Conservation (phyloP, 2,113 vertebrate species). For the Oryctolagus cuniculus region DNA sequence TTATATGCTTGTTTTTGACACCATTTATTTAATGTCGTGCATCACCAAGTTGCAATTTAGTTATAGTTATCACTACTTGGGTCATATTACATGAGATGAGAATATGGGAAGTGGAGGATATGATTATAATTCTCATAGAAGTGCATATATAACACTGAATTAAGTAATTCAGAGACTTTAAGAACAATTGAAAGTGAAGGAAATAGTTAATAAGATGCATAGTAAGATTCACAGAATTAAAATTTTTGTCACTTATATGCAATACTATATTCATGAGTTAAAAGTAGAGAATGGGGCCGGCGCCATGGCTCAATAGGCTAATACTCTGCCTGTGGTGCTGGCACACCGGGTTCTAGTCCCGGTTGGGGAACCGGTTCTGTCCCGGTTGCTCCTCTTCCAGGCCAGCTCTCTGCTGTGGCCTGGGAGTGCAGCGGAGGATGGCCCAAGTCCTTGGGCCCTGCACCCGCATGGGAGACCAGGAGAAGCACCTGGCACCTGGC, state of each 20-base stretch:
- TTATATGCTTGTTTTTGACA: background rate
- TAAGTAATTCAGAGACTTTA: background rate
- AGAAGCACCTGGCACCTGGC: too few species aligned
- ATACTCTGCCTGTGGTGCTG: too few species aligned
- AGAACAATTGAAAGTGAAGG: background rate
- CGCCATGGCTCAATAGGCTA: too few species aligned
- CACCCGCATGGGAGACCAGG: too few species aligned
- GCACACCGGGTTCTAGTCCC: too few species aligned
- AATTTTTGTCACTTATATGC: constrained; percentile 31
- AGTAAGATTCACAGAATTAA: constrained; percentile 10
- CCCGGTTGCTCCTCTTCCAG: too few species aligned
- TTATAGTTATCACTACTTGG: background rate
- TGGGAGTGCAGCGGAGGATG: too few species aligned
- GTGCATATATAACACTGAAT: background rate
- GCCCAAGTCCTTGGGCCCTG: too few species aligned
- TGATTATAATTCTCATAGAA: background rate
- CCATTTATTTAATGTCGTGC: background rate
- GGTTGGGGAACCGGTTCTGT: too few species aligned
- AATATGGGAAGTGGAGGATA: too few species aligned
- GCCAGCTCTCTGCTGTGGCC: too few species aligned
- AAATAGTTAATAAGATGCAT: background rate
- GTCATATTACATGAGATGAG: background rate
- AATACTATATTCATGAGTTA: background rate
- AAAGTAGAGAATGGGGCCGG: background rate
- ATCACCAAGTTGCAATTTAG: background rate